phyloP scores from a whole-genome alignment of 37 sponge, comb jelly and placozoan genomes.

The Oopsacas minuta region DNA sequence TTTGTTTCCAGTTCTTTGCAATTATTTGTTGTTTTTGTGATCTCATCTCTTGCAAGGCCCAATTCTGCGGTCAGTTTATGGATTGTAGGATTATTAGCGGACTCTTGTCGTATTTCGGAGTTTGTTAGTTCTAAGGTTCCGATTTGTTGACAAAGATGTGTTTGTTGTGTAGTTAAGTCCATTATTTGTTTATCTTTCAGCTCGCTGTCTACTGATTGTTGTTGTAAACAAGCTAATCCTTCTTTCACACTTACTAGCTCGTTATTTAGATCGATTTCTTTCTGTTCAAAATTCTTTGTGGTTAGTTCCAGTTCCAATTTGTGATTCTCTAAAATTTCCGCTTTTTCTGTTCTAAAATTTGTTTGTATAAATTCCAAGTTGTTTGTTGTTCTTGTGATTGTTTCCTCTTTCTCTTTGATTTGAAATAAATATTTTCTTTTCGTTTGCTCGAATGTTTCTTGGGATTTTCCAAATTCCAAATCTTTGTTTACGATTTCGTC shows the following conservation, averaged over 20 bases:
- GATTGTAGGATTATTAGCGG: neutral
- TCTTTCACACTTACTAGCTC: neutral
- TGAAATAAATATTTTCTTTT: neutral
- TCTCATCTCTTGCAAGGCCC: neutral
- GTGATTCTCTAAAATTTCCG: neutral
- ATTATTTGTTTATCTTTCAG: neutral
- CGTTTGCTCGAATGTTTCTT: neutral
- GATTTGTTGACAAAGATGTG: neutral
- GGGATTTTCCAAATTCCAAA: neutral
- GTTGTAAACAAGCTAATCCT: neutral
- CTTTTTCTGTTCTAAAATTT: neutral
- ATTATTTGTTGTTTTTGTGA: neutral
- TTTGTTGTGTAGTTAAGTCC: neutral
- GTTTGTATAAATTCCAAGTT: neutral
- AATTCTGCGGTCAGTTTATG: neutral
- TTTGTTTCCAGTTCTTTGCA: neutral
- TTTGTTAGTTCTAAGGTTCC: neutral
- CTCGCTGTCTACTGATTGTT: neutral
- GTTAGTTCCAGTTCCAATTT: neutral
- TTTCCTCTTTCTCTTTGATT: neutral
- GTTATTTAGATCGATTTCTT: neutral
- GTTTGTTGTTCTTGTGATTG: neutral
- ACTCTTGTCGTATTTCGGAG: neutral
- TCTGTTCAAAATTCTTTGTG: neutral
- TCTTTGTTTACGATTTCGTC: neutral